phyloP scores from a whole-genome alignment of 1,140 invertebrate genomes.

The Hycleus phaleratus region DNA sequence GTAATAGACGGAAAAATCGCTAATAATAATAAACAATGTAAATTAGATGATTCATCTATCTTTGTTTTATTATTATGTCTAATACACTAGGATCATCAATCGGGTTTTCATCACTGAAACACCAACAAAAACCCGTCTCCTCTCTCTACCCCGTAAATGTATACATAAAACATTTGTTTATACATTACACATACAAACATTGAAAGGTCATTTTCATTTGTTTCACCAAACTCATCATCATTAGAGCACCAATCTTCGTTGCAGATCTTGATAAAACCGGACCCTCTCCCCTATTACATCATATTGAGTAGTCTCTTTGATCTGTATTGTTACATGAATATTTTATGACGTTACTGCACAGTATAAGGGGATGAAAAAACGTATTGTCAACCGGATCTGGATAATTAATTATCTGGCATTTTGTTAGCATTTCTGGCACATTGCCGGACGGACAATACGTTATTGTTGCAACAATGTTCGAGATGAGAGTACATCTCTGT shows the following conservation, averaged over 20 bases:
- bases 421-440: neutral
- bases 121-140: constrained; percentile 5
- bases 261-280: constrained; percentile 3
- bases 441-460: constrained; percentile 5
- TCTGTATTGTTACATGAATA: constrained; percentile 9
- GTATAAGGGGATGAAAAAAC: neutral
- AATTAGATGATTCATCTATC: too few relatives aligned
- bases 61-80: too few relatives aligned
- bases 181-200: constrained; percentile 1
- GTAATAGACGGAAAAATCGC: neutral
- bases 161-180: too few relatives aligned
- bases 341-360: neutral
- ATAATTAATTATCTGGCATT: constrained; percentile 7
- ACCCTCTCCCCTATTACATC: neutral
- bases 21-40: neutral
- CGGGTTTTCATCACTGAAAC: neutral
- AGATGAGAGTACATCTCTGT: neutral
- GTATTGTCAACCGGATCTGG: neutral
- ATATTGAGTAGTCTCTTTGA: neutral
- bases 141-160: too few relatives aligned
- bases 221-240: constrained; percentile 8
- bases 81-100: neutral
- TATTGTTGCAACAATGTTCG: constrained; percentile 2
- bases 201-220: constrained; percentile 15
- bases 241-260: constrained; percentile 8